Conservation (phyloP, 2,797 vertebrate species). For the Rhabdophis nuchalis region DNA sequence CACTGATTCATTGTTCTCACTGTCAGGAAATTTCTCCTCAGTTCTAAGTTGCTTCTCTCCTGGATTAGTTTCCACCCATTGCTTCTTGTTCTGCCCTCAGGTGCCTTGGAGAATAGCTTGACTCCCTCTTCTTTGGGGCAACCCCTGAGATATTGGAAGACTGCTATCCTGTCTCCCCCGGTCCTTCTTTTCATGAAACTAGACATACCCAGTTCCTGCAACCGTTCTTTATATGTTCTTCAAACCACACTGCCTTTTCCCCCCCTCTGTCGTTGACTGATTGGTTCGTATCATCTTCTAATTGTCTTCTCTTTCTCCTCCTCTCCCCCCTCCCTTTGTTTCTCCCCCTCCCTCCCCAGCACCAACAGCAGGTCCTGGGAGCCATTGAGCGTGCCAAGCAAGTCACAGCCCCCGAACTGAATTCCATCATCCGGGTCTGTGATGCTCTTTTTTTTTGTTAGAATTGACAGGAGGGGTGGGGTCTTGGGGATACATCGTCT, state of each 20-base stretch:
- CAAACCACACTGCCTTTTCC: not conserved
- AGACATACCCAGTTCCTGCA: too few species aligned
- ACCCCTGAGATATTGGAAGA: too few species aligned
- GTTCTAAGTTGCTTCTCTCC: too few species aligned
- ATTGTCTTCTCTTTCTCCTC: not conserved
- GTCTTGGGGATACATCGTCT: not conserved
- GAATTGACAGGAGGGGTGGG: rapidly evolving
- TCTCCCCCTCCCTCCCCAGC: conserved; percentile 68
- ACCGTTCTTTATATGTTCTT: too few species aligned
- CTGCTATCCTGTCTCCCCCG: too few species aligned
- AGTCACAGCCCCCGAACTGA: conserved; percentile 95
- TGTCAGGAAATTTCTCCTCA: too few species aligned
- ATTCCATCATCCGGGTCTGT: conserved; percentile 97
- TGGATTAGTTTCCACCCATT: too few species aligned
- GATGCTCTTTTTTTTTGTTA: conserved; percentile 12
- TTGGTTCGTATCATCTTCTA: not conserved
- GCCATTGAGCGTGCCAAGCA: conserved; percentile 97
- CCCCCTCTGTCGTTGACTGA: not conserved
- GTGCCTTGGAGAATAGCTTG: too few species aligned
- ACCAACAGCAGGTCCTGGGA: conserved; percentile 97
- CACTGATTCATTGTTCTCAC: too few species aligned
- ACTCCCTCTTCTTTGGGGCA: too few species aligned
- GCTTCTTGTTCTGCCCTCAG: too few species aligned
- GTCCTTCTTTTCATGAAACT: too few species aligned
- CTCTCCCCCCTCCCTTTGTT: not conserved